Percentiles rank a stretch among this genome's conserved stretches.
phyloP scores from a whole-genome alignment of 2,113 vertebrate genomes.

The Camelus bactrianus region DNA sequence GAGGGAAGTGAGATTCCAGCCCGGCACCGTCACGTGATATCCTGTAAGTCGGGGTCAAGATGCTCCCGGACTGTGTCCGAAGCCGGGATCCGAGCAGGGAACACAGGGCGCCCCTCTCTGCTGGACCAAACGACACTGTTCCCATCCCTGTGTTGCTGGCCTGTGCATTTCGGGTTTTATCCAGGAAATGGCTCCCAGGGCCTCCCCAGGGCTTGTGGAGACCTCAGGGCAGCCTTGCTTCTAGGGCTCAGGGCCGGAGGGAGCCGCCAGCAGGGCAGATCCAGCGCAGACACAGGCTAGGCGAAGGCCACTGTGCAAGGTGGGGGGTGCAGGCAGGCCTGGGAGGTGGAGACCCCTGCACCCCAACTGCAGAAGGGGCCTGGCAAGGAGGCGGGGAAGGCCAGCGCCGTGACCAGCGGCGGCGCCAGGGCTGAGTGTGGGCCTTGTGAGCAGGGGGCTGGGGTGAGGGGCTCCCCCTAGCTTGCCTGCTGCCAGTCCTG shows the following conservation, averaged over 20 bases:
- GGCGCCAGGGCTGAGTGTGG: too few relatives aligned
- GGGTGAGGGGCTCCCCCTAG: rapidly evolving
- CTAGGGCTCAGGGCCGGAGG: neutral
- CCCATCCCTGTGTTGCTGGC: neutral
- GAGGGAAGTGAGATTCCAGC: neutral
- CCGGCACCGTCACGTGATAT: rapidly evolving
- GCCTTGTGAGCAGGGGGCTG: neutral
- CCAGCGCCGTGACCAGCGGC: rapidly evolving
- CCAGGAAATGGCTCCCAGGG: neutral
- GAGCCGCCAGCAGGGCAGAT: neutral
- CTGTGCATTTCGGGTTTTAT: neutral
- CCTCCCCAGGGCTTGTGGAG: neutral
- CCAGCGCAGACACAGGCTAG: neutral
- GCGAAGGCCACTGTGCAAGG: rapidly evolving
- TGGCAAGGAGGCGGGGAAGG: neutral
- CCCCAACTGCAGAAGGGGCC: neutral
- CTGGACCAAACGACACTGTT: rapidly evolving
- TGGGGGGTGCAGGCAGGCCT: neutral
- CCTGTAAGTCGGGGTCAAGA: neutral
- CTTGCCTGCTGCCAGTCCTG: rapidly evolving
- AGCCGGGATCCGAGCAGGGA: neutral
- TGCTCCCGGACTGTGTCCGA: rapidly evolving
- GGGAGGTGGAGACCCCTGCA: neutral
- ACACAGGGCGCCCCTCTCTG: neutral
- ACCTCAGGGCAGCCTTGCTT: neutral